Base-by-base conservation (phyloP, 2,113 vertebrate genomes). In the Apistogramma diplotaenia region DNA sequence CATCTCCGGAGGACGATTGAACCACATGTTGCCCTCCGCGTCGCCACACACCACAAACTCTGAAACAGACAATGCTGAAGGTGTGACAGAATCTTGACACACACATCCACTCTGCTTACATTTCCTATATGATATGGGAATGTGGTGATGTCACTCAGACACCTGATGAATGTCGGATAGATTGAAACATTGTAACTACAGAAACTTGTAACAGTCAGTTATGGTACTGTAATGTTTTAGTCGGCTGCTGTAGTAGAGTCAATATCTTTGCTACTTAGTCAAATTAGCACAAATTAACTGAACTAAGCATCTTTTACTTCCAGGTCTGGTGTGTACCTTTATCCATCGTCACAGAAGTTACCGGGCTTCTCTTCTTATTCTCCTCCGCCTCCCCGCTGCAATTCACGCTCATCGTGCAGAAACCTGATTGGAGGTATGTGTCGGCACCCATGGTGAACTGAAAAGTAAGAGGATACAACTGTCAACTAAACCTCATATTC, bases 11-110 rank as follows among this genome's bases (percentile, higher is more conserved):
- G 77, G 65, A 19, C 79, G 51, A 40, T 89, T 93, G 82, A 91
- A 95, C 95, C 94, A 95, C 86, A 96, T 94, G 89, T 94, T 93
- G 11, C 95, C 95, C 2, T 81, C 86, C 13, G 74, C 25, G 74
- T 96, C 94, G 51, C 95, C 95, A 81, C 93, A 95, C 65, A 95
- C 94, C 4, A 95, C 40, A 25, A 95, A 87, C 0, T 93, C 95
- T 96, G 85, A 21, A 84, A 76, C 29, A 70, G 23, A 60, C n/a
- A 57, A 65, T 23, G 46, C 25, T 27, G 16, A 23, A 46, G 62
- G 2, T 4, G 62, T 46, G 37, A 46, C 13, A 46, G 16, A 23
- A 67, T 67, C 4, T 46, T 5, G 3, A 67, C 27, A 67, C 5
- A 62, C 13, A 62, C 37, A 16, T 5, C 6, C 1, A 6, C 15